Percentiles rank a stretch among this genome's conserved stretches.
These are phyloP conservation scores for Cladopsammia gracilis DNA, from an alignment of 64 coral and sea anemone genomes.

Conservation along the genomic window DNA sequence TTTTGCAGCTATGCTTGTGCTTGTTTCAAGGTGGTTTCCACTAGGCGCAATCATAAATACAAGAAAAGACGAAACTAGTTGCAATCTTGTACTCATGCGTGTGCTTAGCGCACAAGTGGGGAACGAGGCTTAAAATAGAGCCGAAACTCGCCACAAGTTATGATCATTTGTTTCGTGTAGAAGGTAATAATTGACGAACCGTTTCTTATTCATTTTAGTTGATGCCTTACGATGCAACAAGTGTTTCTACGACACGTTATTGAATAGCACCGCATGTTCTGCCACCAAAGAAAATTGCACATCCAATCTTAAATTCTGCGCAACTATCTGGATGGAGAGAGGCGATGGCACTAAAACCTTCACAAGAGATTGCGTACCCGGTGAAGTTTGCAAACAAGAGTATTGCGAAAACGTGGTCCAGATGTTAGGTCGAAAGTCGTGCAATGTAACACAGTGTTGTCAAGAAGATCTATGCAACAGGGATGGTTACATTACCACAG, in stretches of 20 bases:
- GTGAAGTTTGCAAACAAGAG: not conserved
- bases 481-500: not conserved
- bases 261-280: not conserved
- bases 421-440: not conserved
- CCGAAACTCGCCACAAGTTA: no score
- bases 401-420: not conserved
- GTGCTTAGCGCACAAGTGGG: no score
- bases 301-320: not conserved
- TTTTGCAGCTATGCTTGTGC: no score
- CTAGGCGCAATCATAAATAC: no score
- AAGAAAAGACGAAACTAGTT: no score
- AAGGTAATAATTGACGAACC: no score
- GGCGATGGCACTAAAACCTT: not conserved
- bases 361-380: not conserved
- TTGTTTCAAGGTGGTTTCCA: no score
- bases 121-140: no score
- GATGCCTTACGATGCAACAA: not conserved
- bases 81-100: no score
- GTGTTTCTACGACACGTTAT: not conserved
- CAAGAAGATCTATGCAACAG: slow-evolving; percentile 45
- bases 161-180: no score
- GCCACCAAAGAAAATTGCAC: not conserved
- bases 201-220: not conserved
- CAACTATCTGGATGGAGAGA: not conserved
- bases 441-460: slow-evolving; percentile 16